A percentile compares a stretch with the other conserved stretches of the same genome.
Evolutionary conservation across 1,140 invertebrate genomes (phyloP).

Genomic region (Drosophila bipectinata): DNA sequence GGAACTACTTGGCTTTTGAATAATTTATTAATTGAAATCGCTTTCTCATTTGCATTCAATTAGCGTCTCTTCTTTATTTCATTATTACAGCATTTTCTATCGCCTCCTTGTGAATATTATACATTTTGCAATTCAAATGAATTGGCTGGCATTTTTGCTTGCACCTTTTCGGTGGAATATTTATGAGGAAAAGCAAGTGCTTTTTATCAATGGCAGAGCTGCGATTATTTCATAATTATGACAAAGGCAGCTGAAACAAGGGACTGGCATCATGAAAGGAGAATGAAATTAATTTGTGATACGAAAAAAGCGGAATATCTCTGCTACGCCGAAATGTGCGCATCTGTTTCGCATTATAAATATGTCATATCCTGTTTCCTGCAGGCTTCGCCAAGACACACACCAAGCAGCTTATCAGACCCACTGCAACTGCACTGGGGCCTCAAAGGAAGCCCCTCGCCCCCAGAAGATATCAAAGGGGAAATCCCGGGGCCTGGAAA

Average conservation of each 20-base stretch:
- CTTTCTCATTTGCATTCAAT: conserved; percentile 67
- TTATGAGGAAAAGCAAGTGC: conserved; percentile 33
- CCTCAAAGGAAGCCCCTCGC: conserved; percentile 38
- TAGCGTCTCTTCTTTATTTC: conserved; percentile 49
- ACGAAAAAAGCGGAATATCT: conserved; percentile 1
- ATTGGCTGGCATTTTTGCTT: conserved; percentile 7
- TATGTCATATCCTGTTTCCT: conserved; percentile 83
- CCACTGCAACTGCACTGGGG: conserved; percentile 26
- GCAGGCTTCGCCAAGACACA: conserved; percentile 30
- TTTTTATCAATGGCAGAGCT: conserved; percentile 31
- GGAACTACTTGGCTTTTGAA: conserved; percentile 14
- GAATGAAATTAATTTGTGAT: conserved; percentile 51
- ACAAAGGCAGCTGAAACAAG: conserved; percentile 46
- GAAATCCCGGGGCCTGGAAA: conserved; percentile 9
- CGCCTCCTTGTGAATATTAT: conserved; percentile 20
- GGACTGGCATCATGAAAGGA: conserved; percentile 24
- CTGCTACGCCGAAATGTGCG: conserved; percentile 42
- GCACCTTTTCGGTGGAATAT: conserved; percentile 33
- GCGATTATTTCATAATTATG: conserved; percentile 55
- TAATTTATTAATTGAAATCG: conserved; percentile 50
- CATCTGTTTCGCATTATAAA: conserved; percentile 79
- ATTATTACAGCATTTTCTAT: conserved; percentile 21
- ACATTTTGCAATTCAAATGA: conserved; percentile 47
- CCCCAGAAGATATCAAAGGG: conserved; percentile 7
- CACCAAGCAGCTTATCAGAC: conserved; percentile 55